Evolutionary conservation across 2,797 vertebrate species (phyloP).

Genomic region (Centroberyx gerrardi): DNA sequence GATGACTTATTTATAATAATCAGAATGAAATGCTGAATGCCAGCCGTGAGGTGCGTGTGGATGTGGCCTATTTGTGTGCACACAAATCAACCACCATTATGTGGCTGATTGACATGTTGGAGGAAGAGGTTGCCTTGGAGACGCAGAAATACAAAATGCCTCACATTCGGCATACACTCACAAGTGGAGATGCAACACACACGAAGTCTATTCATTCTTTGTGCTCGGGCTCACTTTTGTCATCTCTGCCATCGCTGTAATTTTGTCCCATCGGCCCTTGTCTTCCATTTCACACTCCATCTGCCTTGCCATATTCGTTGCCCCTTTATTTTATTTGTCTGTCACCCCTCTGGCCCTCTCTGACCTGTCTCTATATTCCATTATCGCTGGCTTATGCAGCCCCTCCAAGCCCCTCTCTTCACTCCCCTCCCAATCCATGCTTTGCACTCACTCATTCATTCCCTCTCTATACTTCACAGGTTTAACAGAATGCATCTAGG

Average conservation of each 20-base stretch:
- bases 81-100: conserved; percentile 62
- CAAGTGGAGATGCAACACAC: conserved; percentile 44
- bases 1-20: conserved; percentile 13
- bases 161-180: conserved; percentile 43
- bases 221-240: conserved; percentile 41
- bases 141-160: conserved; percentile 75
- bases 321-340: conserved; percentile 49
- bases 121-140: conserved; percentile 78
- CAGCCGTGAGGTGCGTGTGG: conserved; percentile 50
- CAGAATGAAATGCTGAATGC: conserved; percentile 14
- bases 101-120: conserved; percentile 67
- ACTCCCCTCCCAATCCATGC: conserved; percentile 17
- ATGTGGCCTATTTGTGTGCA: conserved; percentile 53
- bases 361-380: conserved; percentile 66
- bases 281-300: conserved; percentile 56
- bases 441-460: conserved; percentile 35
- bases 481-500: conserved; percentile 72
- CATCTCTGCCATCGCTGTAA: conserved; percentile 10
- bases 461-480: conserved; percentile 54
- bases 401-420: conserved; percentile 27
- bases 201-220: conserved; percentile 46
- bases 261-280: conserved; percentile 51
- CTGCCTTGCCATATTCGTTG: conserved; percentile 46
- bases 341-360: conserved; percentile 43
- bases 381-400: conserved; percentile 54